Conservation (phyloP, 2,797 vertebrate species). For the Oceanodroma leucorhoa region DNA sequence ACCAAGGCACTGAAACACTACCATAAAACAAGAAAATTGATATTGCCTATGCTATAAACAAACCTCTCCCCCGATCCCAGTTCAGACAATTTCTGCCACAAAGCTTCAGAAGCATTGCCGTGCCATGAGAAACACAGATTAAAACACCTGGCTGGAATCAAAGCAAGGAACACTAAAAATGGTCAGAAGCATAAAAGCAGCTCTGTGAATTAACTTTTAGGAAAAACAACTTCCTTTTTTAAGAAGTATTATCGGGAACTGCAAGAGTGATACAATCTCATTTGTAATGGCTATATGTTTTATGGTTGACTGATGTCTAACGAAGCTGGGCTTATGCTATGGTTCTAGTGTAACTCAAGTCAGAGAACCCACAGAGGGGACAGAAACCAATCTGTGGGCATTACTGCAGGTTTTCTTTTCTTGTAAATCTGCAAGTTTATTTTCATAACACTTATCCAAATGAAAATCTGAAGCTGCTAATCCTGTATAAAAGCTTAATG, state of each 20-base stretch:
- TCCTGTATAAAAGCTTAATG: slow-evolving; percentile 45
- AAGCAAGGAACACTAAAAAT: neutral
- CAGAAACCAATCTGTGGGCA: neutral
- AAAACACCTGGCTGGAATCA: neutral
- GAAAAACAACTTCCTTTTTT: neutral
- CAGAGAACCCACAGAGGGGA: neutral
- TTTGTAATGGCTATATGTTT: neutral
- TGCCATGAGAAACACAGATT: neutral
- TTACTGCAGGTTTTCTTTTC: neutral
- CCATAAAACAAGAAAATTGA: neutral
- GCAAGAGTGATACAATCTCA: neutral
- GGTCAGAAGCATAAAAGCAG: neutral
- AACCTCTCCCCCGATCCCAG: neutral
- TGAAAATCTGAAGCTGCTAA: slow-evolving; percentile 44
- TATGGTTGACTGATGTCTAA: neutral
- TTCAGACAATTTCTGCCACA: neutral
- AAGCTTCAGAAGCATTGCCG: neutral
- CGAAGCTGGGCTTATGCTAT: fast-evolving
- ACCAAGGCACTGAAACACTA: neutral
- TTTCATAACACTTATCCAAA: slow-evolving; percentile 35
- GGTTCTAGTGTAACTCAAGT: neutral
- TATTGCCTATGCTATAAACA: neutral
- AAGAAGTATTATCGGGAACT: neutral
- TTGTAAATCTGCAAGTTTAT: slow-evolving; percentile 9
- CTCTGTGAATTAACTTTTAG: neutral